Conservation (phyloP, 2,888 invertebrate species). For the Imbricaverruca yamaguchii region DNA sequence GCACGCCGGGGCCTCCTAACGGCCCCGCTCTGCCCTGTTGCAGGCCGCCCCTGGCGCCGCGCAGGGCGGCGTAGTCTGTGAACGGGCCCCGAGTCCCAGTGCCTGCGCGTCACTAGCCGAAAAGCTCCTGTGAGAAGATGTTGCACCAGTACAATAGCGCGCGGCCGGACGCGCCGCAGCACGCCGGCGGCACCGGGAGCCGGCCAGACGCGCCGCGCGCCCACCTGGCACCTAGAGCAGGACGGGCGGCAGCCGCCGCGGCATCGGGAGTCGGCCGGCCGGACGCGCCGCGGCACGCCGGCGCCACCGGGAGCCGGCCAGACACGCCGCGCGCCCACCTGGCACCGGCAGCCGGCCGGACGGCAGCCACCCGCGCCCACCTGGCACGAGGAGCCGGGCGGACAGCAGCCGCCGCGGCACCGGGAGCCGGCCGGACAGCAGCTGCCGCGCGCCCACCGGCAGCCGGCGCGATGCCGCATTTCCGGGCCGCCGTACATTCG, state of each 20-base stretch:
- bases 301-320: no score
- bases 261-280: background rate
- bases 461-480: background rate
- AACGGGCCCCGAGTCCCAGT: background rate
- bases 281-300: no score
- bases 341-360: no score
- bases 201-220: no score
- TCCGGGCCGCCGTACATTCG: background rate
- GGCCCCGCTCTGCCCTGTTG: no score
- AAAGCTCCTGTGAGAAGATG: background rate
- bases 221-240: no score
- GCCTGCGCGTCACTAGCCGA: background rate
- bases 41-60: background rate
- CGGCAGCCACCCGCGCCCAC: no score
- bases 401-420: no score
- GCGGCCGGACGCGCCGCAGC: background rate
- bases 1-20: no score
- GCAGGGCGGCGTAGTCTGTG: background rate
- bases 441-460: no score
- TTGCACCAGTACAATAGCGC: conserved; percentile 13
- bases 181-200: background rate
- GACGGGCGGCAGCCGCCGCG: no score
- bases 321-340: background rate
- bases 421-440: background rate
- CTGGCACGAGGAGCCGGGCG: no score